phyloP scores from a whole-genome alignment of 2,888 invertebrate genomes.

The Scaptomyza flava region DNA sequence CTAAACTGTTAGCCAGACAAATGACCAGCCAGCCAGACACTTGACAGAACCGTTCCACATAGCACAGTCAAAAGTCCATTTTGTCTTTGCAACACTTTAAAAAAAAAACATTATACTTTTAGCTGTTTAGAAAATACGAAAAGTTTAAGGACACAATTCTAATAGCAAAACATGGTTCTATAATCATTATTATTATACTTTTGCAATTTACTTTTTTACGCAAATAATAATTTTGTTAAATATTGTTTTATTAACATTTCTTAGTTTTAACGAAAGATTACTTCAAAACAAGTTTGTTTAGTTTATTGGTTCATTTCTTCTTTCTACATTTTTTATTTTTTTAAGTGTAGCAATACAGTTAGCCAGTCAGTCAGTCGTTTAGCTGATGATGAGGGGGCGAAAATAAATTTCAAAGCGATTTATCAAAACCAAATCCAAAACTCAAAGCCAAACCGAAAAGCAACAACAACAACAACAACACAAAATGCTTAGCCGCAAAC shows the following conservation, averaged over 20 bases:
- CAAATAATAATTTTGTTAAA: too few relatives aligned
- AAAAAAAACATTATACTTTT: not conserved
- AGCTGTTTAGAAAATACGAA: too few relatives aligned
- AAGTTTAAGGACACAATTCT: too few relatives aligned
- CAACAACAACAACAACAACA: constrained; percentile 4
- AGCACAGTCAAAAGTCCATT: constrained; percentile 16
- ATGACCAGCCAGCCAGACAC: constrained; percentile 48
- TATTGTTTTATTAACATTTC: not conserved
- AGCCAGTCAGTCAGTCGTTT: constrained; percentile 9
- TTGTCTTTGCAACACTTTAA: not conserved
- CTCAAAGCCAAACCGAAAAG: constrained; percentile 20
- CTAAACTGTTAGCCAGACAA: constrained; percentile 61
- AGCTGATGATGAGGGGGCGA: constrained; percentile 30
- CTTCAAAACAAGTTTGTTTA: too few relatives aligned
- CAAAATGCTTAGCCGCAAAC: constrained; percentile 39
- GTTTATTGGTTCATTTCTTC: not conserved
- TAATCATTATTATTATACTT: too few relatives aligned
- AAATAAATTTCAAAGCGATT: constrained; percentile 72
- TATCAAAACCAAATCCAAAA: constrained; percentile 63
- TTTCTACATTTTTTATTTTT: not conserved
- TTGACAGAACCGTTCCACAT: constrained; percentile 28
- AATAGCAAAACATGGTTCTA: too few relatives aligned
- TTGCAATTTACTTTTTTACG: too few relatives aligned
- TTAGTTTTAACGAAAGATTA: too few relatives aligned
- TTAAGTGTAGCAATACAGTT: constrained; percentile 1